Evolutionary conservation across 2,888 invertebrate genomes (phyloP).

Genomic region (Conomelus anceps): DNA sequence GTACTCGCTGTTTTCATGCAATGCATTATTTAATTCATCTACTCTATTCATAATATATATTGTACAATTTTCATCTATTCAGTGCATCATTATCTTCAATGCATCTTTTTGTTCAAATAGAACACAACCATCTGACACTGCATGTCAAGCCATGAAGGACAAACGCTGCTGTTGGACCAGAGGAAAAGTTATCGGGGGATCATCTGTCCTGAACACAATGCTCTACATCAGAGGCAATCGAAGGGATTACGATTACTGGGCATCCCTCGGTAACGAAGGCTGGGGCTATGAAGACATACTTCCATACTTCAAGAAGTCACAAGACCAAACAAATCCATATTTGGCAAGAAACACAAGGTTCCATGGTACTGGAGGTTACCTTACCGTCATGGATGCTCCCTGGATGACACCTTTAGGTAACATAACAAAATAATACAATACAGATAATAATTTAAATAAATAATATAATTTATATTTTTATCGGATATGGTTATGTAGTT

Average conservation of each 20-base stretch:
- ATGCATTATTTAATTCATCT: too few relatives aligned
- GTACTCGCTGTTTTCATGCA: too few relatives aligned
- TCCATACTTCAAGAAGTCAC: conserved; percentile 77
- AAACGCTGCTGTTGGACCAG: conserved; percentile 82
- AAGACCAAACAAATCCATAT: conserved; percentile 84
- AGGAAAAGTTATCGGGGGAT: conserved; percentile 64
- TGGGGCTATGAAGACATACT: conserved; percentile 80
- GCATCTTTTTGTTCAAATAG: too few relatives aligned
- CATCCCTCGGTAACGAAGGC: conserved; percentile 72
- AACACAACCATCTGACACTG: conserved; percentile 73
- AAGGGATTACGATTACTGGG: conserved; percentile 84
- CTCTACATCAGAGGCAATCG: conserved; percentile 83
- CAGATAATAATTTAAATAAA: too few relatives aligned
- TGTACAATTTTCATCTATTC: too few relatives aligned
- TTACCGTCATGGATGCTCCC: conserved; percentile 69
- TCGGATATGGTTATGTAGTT: too few relatives aligned
- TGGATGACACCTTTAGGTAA: conserved; percentile 69
- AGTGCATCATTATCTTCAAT: too few relatives aligned
- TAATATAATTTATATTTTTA: too few relatives aligned
- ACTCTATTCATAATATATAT: too few relatives aligned
- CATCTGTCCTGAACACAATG: conserved; percentile 85
- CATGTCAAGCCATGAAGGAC: conserved; percentile 81
- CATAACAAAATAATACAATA: neutral
- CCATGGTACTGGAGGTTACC: conserved; percentile 67
- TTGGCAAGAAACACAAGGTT: conserved; percentile 64